Base-by-base conservation (phyloP, 2,113 vertebrate species). In the Pelobates fuscus region DNA sequence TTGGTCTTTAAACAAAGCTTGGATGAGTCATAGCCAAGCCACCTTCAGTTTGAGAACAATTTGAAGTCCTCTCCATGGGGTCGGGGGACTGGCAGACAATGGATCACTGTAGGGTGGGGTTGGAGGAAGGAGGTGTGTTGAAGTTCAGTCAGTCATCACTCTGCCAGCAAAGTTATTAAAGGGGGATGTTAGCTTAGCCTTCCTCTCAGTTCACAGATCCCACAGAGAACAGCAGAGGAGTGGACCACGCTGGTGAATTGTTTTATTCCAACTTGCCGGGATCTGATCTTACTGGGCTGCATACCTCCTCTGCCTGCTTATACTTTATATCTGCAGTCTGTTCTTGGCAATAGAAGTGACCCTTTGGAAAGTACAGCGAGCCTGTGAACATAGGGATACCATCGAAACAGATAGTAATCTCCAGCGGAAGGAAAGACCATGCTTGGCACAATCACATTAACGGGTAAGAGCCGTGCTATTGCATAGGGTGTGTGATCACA, bases 391-490 rank as follows among this genome's bases (percentile, higher is more conserved):
- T 37, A 23, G 15, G 25, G 41, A 25, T 21, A 64, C 17, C 17
- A 17, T 14, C 3, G n/a, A 23, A 8, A 55, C 14, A 41, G 62
- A 57, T 21, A 44, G 30, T 24, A 26, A 57, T 43, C 21, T 30
- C 15, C 63, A 17, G 43, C 15, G 15, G 12, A 29, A 55, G 20
- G 32, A 43, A 32, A 43, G 14, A 72, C 5, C 41, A 74, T 76
- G 72, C 72, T 76, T 59, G 72, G 72, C 32, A 76, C 72, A 23
- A 76, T 76, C 27, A 76, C 72, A 11, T 49, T 76, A 46, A 76
- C 72, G 24, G 72, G 72, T 76, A 76, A 76, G 72, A 21, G 26
- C 7, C 5, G 6, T n/a, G n/a, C n/a, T n/a, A n/a, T n/a, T n/a
- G n/a, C n/a, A n/a, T n/a, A n/a, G n/a, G n/a, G n/a, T n/a, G n/a